These are phyloP conservation scores for Aelia acuminata DNA, from an alignment of 2,888 invertebrate species.

Conservation along the genomic window DNA sequence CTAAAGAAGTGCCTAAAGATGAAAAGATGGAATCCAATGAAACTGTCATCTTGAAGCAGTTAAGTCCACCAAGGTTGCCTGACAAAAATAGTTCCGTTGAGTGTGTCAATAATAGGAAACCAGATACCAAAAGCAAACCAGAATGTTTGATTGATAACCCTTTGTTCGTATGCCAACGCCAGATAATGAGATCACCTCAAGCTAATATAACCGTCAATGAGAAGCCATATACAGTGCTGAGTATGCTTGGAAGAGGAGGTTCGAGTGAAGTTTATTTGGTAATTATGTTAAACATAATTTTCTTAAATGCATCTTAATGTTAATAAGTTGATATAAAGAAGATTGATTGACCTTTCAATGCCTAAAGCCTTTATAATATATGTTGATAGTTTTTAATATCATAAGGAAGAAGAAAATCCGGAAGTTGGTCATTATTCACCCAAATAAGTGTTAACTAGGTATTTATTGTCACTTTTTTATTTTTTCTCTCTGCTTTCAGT, in stretches of 20 bases:
- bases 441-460: no score
- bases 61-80: background rate
- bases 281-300: conserved; percentile 50
- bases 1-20: background rate
- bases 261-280: conserved; percentile 83
- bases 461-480: no score
- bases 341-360: background rate
- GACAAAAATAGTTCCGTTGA: background rate
- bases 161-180: conserved; percentile 36
- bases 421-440: no score
- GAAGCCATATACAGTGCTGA: conserved; percentile 80
- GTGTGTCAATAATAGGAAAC: background rate
- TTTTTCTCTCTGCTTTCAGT: no score
- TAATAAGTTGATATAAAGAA: background rate
- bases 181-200: conserved; percentile 57
- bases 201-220: conserved; percentile 74
- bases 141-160: background rate
- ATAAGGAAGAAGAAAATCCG: no score
- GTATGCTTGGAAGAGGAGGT: conserved; percentile 88
- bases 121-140: background rate
- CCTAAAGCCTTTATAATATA: background rate
- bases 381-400: no score
- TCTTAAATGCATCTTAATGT: background rate
- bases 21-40: background rate
- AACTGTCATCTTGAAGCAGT: background rate